Evolutionary conservation across 1,140 invertebrate genomes (phyloP), one percentile per base, ranked within the genome.

Genomic region (Aricia agestis): DNA sequence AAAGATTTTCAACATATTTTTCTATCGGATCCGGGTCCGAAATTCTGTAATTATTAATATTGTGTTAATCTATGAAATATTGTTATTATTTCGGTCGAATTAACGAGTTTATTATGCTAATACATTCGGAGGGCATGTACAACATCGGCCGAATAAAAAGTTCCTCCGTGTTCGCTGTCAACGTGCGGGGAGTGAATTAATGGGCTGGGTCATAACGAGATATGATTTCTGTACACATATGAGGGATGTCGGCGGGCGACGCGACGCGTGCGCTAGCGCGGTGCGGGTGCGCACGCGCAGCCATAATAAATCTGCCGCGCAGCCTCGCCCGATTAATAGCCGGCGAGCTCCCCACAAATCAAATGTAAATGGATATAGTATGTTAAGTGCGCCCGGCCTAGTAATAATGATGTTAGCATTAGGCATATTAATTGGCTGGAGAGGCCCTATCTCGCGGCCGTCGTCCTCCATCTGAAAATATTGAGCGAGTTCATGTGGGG

Each of bases 351-450:
- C 81, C 85, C 86, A 91, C 89, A 91, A 91, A 91, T 91, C 88
- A 90, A 89, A 86, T 88, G 89, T 88, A 91, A 89, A 89, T 85
- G 86, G 87, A 91, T 91, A 90, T 88, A 87, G 84, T 89, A 87
- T 89, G 86, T 88, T 91, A 91, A 91, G 89, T 85, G 83, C 83
- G 80, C 83, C 81, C 76, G 81, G 84, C 80, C 84, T 82, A 82
- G 87, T 91, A 91, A 91, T 91, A 91, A 91, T 89, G 87, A 91
- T 91, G 89, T 91, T 91, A 87, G 89, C 87, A 91, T 91, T 91
- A 91, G 87, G 84, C 84, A 87, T 89, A 89, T 91, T 91, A 91
- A 91, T 89, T 91, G 89, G 82, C 74, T 81, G 84, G 84, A 90
- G 87, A 86, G 81, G 78, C 80, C 84, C 82, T 90, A 90, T 90